Evolutionary conservation across 2,113 vertebrate species (phyloP).

Genomic region (Toxotes jaculatrix): DNA sequence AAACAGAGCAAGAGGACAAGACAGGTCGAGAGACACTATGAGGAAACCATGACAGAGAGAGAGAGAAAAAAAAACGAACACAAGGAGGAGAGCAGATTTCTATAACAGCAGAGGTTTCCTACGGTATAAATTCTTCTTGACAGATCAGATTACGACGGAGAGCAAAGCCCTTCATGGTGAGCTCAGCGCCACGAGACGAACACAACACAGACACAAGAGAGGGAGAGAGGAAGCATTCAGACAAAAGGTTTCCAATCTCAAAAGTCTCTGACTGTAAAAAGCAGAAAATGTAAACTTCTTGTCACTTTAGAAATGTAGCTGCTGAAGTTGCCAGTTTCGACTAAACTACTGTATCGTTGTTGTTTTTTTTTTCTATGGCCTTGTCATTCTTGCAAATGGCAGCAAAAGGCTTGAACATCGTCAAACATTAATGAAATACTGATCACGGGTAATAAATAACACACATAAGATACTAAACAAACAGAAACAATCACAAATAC

Average conservation of each 20-base stretch:
- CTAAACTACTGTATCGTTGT: conserved; percentile 60
- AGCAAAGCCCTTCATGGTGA: conserved; percentile 68
- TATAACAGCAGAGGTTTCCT: conserved; percentile 36
- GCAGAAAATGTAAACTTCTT: conserved; percentile 84
- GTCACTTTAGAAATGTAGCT: conserved; percentile 77
- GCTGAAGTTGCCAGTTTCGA: conserved; percentile 71
- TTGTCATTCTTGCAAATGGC: conserved; percentile 67
- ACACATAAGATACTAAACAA: conserved; percentile 19
- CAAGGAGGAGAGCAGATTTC: conserved; percentile 4
- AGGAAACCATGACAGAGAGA: conserved; percentile 19
- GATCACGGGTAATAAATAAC: conserved; percentile 16
- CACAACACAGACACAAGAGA: conserved; percentile 62
- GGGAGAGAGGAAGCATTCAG: conserved; percentile 58
- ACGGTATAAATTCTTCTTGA: conserved; percentile 47
- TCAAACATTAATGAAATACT: conserved; percentile 10
- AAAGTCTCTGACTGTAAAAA: conserved; percentile 74
- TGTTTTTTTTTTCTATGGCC: conserved; percentile 63
- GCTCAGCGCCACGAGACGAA: conserved; percentile 61
- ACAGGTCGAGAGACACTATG: conserved; percentile 16
- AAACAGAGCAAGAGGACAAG: conserved; percentile 28
- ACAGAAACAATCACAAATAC: conserved; percentile 65
- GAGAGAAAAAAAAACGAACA: not conserved
- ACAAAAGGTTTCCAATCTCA: conserved; percentile 60
- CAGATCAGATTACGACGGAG: conserved; percentile 45
- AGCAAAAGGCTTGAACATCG: conserved; percentile 68